Evolutionary conservation across 2,113 vertebrate species (phyloP).

Genomic region (Osmerus eperlanus): DNA sequence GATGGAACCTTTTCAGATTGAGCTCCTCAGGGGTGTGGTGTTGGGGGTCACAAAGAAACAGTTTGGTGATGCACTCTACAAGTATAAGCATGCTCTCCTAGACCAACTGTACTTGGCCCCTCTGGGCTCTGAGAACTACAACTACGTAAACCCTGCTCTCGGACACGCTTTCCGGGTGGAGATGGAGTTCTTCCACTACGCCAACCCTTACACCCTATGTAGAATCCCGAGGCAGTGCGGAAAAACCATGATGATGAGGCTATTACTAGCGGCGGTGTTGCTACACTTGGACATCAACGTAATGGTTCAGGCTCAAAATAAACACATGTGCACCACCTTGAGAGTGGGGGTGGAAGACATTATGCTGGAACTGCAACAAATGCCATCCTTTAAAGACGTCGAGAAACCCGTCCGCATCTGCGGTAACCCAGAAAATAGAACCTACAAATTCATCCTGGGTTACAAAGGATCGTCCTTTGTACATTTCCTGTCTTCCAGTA

Average conservation of each 20-base stretch:
- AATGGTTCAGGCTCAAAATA: conserved; percentile 4
- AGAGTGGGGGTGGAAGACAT: not conserved
- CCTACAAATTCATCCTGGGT: not conserved
- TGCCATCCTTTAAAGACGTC: not conserved
- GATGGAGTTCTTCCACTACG: not conserved
- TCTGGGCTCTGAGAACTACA: not conserved
- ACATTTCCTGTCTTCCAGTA: not conserved
- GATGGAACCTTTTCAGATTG: not conserved
- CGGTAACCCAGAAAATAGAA: not conserved
- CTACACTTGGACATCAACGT: conserved; percentile 8
- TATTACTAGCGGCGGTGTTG: not conserved
- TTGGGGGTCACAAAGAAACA: not conserved
- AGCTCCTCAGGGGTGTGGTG: not conserved
- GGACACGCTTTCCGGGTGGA: not conserved
- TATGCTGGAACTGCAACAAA: not conserved
- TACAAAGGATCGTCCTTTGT: not conserved
- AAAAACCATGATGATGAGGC: not conserved
- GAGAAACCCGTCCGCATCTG: not conserved
- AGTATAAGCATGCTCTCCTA: not conserved
- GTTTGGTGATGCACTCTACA: not conserved
- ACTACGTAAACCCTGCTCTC: not conserved
- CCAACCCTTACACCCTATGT: not conserved
- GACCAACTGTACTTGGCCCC: not conserved
- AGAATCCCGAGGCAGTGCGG: not conserved
- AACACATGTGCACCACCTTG: not conserved